These are phyloP conservation scores for Ostrea edulis DNA, from an alignment of 1,140 invertebrate species.

Conservation along the genomic window DNA sequence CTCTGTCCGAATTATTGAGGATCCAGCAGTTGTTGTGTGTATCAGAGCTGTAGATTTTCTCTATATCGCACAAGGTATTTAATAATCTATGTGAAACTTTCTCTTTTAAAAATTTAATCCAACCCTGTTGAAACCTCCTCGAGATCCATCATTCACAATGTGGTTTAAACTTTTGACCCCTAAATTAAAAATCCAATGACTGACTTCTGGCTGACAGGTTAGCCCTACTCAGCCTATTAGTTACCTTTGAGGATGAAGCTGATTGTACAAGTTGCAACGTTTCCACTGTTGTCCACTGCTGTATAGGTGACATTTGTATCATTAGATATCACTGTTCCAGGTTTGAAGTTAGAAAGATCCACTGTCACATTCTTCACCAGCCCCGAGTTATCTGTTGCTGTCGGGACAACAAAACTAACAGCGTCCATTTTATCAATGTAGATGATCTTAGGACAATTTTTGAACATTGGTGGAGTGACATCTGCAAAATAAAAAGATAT, in stretches of 20 bases:
- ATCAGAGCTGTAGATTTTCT: too few relatives aligned
- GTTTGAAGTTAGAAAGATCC: not conserved
- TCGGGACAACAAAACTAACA: not conserved
- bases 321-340: not conserved
- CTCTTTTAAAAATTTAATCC: too few relatives aligned
- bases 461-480: constrained; percentile 43
- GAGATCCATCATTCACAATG: too few relatives aligned
- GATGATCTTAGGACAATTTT: constrained; percentile 39
- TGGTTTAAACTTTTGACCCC: too few relatives aligned
- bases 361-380: constrained; percentile 31
- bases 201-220: too few relatives aligned
- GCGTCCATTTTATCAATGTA: constrained; percentile 46
- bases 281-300: constrained; percentile 52
- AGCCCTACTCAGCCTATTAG: too few relatives aligned
- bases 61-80: too few relatives aligned
- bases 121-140: too few relatives aligned
- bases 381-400: constrained; percentile 49
- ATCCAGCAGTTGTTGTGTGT: too few relatives aligned
- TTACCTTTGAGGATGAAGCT: constrained; percentile 49
- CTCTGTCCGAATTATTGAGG: too few relatives aligned
- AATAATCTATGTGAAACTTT: too few relatives aligned
- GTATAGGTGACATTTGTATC: constrained; percentile 44
- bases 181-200: too few relatives aligned
- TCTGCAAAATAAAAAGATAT: constrained; percentile 40
- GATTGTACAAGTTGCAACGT: constrained; percentile 46